phyloP scores from a whole-genome alignment of 2,797 vertebrate species.

The Syngnathus rostellatus region DNA sequence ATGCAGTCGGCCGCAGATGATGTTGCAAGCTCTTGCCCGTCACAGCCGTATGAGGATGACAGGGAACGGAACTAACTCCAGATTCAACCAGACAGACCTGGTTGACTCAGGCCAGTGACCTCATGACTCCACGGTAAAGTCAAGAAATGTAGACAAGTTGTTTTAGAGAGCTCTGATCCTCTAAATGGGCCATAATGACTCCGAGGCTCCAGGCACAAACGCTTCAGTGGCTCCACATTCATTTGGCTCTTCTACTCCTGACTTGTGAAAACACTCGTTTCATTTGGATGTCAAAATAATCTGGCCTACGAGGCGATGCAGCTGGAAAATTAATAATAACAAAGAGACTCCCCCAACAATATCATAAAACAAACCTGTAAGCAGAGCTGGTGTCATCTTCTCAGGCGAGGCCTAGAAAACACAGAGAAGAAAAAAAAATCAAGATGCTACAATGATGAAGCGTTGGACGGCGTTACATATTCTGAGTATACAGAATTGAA shows the following conservation, averaged over 20 bases:
- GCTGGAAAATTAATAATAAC: background rate
- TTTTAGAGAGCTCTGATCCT: constrained; percentile 54
- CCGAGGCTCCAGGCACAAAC: constrained; percentile 46
- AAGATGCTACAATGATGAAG: too few relatives aligned
- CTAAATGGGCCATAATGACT: constrained; percentile 58
- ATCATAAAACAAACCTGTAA: background rate
- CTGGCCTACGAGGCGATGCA: background rate
- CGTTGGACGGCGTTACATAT: too few relatives aligned
- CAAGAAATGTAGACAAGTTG: constrained; percentile 53
- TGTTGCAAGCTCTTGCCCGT: constrained; percentile 55
- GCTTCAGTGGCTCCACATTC: constrained; percentile 49
- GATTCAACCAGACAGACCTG: constrained; percentile 54
- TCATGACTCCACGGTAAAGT: constrained; percentile 42
- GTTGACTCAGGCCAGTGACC: constrained; percentile 40
- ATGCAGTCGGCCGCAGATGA: constrained; percentile 38
- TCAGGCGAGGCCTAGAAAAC: background rate
- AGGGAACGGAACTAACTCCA: constrained; percentile 43
- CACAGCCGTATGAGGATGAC: constrained; percentile 51
- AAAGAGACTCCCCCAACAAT: background rate
- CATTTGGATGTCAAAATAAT: constrained; percentile 17
- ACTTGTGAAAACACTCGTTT: constrained; percentile 53
- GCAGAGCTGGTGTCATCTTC: background rate
- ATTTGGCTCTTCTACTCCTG: constrained; percentile 36
- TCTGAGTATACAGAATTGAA: background rate
- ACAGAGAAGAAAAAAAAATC: too few relatives aligned